Conservation (phyloP, 2,888 invertebrate genomes). For the Monopis laevigella region DNA sequence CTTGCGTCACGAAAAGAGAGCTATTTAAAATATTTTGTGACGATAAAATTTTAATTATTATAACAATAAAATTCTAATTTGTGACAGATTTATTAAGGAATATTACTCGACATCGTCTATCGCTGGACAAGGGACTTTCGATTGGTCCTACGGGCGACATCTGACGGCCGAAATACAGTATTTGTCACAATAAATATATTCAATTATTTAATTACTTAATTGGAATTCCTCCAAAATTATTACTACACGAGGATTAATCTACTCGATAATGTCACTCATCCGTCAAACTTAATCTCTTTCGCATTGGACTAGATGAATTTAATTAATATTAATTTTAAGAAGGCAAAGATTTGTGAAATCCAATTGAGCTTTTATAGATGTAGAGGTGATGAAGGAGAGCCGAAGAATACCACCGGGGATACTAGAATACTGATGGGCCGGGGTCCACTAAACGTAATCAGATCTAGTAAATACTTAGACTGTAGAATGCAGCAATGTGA, state of each 20-base stretch:
- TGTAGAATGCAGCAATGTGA: conserved; percentile 29
- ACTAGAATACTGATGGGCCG: conserved; percentile 61
- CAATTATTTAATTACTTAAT: background rate
- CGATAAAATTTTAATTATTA: no score
- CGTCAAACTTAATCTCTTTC: conserved; percentile 61
- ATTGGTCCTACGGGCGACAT: background rate
- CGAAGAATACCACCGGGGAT: conserved; percentile 23
- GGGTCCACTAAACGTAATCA: conserved; percentile 45
- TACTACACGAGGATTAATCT: no score
- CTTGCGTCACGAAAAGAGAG: no score
- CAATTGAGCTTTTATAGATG: conserved; percentile 38
- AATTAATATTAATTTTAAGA: conserved; percentile 54
- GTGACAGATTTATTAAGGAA: no score
- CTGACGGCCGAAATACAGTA: background rate
- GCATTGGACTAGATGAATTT: conserved; percentile 65
- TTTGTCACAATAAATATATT: conserved; percentile 2
- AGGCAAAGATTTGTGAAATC: conserved; percentile 63
- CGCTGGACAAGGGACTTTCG: background rate
- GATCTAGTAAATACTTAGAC: conserved; percentile 46
- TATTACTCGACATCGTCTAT: no score
- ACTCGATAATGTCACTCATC: conserved; percentile 29
- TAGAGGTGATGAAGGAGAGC: conserved; percentile 29
- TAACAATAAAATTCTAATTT: no score
- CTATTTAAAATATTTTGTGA: no score
- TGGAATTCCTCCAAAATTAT: no score